A percentile compares a stretch with the other conserved stretches of the same genome.
phyloP scores from a whole-genome alignment of 2,888 invertebrate species.

The Antheraea assamensis region DNA sequence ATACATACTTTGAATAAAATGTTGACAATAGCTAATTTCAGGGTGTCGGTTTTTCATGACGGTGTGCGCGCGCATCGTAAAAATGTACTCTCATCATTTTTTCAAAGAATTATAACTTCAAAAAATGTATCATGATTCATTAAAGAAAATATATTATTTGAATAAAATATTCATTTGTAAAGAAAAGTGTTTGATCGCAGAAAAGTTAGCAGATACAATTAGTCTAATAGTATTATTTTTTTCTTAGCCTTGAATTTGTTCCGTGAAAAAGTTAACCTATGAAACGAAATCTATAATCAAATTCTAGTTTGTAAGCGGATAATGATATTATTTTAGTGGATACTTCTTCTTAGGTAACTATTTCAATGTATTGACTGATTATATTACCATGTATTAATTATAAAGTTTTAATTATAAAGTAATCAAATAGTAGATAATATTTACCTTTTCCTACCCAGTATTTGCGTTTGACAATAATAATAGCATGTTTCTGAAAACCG shows the following conservation, averaged over 20 bases:
- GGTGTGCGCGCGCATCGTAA: too few species aligned
- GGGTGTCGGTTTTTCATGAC: too few species aligned
- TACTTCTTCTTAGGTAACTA: not conserved
- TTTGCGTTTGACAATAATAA: slow-evolving; percentile 30
- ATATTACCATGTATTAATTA: not conserved
- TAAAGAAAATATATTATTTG: not conserved
- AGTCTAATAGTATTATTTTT: not conserved
- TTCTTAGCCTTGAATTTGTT: too few species aligned
- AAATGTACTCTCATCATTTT: too few species aligned
- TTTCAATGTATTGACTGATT: not conserved
- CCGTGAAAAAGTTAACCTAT: too few species aligned
- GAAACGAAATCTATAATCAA: too few species aligned
- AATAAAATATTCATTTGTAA: not conserved
- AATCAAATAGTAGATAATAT: slow-evolving; percentile 9
- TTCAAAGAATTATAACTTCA: too few species aligned
- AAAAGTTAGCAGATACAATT: not conserved
- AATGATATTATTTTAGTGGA: not conserved
- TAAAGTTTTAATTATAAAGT: not conserved
- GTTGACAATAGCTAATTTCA: too few species aligned
- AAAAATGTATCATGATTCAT: too few species aligned
- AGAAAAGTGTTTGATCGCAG: not conserved
- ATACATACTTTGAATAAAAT: too few species aligned
- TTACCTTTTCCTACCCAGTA: not conserved
- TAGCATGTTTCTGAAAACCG: slow-evolving; percentile 31
- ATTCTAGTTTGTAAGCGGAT: too few species aligned